Evolutionary conservation across 2,797 vertebrate species (phyloP), one percentile per base, ranked within the genome.

Genomic region (Smutsia temminckii): DNA sequence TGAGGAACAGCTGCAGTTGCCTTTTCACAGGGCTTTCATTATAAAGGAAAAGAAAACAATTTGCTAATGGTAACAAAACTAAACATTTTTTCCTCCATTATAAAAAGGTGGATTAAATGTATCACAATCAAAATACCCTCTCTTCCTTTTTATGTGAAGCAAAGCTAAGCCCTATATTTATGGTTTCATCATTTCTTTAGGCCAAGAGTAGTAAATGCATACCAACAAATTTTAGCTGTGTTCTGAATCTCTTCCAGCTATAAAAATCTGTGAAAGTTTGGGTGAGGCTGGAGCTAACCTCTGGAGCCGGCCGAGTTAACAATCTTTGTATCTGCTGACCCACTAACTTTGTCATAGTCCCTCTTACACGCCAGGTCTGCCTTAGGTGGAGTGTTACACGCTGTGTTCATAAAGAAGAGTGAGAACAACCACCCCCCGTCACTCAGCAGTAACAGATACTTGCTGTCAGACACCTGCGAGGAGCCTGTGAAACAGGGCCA

Each of bases 41-140:
- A 10, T 12, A 72, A 96, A 94, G 51, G 84, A 72, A 61, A 34
- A 91, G 55, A 90, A 85, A 59, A 27, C 51, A 13, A 9, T 61
- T 34, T 85, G 29, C 46, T 79, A 74, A n/a, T 18, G n/a, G 63
- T 57, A 74, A 59, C 37, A 34, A 18, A 85, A 64, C 34, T 18
- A 37, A 86, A 71, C 29, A 0, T 77, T 86, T 77, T 93, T 59
- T 83, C 68, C n/a, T 63, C 29, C 32, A 42, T 55, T 81, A 14
- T 74, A 53, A 92, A 93, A 81, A 29, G 2, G 34, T 79, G 6
- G 32, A n/a, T 78, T 83, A 51, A 77, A 81, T 81, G 49, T 57
- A 10, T 23, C 37, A 16, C 51, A 51, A 57, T 69, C 49, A 53
- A 27, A 90, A 51, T 80, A 23, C 53, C 46, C 51, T 87, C 66